Conservation (phyloP, 2,113 vertebrate species). For the Syngnathus typhle region DNA sequence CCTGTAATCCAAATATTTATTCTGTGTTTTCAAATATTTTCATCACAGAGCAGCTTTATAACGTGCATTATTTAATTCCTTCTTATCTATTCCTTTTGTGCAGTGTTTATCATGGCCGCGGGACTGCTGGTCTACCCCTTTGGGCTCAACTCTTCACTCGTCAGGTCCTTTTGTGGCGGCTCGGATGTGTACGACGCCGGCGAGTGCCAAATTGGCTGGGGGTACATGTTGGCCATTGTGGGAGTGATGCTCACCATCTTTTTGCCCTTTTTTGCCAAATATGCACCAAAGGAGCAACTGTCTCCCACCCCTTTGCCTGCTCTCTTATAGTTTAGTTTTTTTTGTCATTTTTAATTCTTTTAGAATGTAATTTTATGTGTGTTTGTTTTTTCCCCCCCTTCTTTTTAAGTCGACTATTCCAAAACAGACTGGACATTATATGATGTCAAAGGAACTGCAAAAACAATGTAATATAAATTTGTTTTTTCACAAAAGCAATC, state of each 20-base stretch:
- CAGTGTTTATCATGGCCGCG: constrained; percentile 90
- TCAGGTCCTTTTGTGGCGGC: constrained; percentile 82
- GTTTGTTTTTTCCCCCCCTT: neutral
- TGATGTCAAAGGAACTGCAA: constrained; percentile 1
- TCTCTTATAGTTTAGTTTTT: constrained; percentile 76
- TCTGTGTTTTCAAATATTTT: neutral
- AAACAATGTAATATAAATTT: neutral
- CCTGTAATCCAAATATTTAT: neutral
- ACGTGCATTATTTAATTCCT: neutral
- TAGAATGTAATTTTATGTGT: neutral
- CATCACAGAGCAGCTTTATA: neutral
- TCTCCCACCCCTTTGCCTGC: constrained; percentile 87
- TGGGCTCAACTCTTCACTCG: constrained; percentile 82
- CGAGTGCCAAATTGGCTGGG: constrained; percentile 91
- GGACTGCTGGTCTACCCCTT: constrained; percentile 90
- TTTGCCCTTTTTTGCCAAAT: constrained; percentile 93
- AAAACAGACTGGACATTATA: constrained; percentile 19
- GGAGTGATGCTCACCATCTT: constrained; percentile 91
- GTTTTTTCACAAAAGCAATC: constrained; percentile 11
- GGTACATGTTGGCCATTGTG: constrained; percentile 90
- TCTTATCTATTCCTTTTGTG: constrained; percentile 38
- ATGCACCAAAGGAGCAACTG: constrained; percentile 88
- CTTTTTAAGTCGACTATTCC: constrained; percentile 49
- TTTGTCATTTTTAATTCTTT: neutral
- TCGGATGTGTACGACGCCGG: constrained; percentile 86